Percentiles rank a stretch among this genome's conserved stretches.
Conservation (phyloP, 2,888 invertebrate genomes). For the Drosophila tripunctata region DNA sequence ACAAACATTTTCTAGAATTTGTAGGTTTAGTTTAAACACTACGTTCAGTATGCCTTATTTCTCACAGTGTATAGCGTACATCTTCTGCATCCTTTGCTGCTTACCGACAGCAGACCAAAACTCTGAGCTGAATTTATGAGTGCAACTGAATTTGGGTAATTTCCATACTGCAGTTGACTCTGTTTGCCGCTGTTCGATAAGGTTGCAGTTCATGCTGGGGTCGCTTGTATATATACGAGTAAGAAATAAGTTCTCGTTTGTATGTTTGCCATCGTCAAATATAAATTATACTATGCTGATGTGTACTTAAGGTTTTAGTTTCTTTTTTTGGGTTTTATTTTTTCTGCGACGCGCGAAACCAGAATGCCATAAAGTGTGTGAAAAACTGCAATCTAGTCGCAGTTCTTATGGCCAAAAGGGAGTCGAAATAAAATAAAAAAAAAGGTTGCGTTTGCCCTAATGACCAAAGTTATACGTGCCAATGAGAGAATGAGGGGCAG, state of each 20-base stretch:
- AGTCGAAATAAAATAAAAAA: constrained; percentile 6
- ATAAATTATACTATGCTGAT: constrained; percentile 64
- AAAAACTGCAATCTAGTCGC: constrained; percentile 55
- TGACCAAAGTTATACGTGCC: constrained; percentile 58
- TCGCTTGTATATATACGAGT: background rate
- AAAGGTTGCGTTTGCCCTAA: constrained; percentile 36
- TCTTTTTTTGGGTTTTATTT: background rate
- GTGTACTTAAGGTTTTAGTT: constrained; percentile 47
- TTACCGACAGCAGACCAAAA: background rate
- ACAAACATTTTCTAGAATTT: too few relatives aligned
- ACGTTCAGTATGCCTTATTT: too few relatives aligned
- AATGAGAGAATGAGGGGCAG: background rate
- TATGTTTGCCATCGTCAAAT: constrained; percentile 36
- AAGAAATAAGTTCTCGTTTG: background rate
- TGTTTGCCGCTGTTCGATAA: constrained; percentile 47
- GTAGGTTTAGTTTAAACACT: too few relatives aligned
- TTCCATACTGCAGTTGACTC: constrained; percentile 46
- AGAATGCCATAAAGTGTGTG: constrained; percentile 36
- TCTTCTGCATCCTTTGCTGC: too few relatives aligned
- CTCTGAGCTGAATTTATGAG: constrained; percentile 55
- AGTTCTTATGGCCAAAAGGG: background rate
- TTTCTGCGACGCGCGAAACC: constrained; percentile 34
- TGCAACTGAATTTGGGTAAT: constrained; percentile 39
- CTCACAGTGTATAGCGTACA: too few relatives aligned
- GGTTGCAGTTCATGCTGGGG: constrained; percentile 6